These are phyloP conservation scores for Brachirus orientalis DNA, from an alignment of 2,113 vertebrate species.

Conservation along the genomic window DNA sequence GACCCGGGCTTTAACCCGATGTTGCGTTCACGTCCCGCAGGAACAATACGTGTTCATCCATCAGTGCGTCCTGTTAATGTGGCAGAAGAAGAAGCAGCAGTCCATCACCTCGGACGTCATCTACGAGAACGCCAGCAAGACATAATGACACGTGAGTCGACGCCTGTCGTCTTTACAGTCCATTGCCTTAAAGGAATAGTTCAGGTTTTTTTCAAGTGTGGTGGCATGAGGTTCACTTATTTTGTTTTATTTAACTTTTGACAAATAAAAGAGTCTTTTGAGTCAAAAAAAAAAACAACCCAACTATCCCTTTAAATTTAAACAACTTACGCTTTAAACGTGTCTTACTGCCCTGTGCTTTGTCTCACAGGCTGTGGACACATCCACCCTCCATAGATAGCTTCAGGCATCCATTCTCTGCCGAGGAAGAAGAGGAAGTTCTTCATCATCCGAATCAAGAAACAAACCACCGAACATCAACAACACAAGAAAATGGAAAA, in stretches of 20 bases:
- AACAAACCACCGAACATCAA: conserved; percentile 46
- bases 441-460: conserved; percentile 71
- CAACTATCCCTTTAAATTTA: too few species aligned
- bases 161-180: not conserved
- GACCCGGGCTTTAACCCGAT: too few species aligned
- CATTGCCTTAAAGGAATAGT: too few species aligned
- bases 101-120: conserved; percentile 92
- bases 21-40: conserved; percentile 64
- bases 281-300: too few species aligned
- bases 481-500: conserved; percentile 15
- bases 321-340: too few species aligned
- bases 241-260: too few species aligned
- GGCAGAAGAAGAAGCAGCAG: conserved; percentile 95
- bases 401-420: conserved; percentile 81
- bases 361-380: conserved; percentile 56
- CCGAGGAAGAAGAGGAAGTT: conserved; percentile 61
- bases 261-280: too few species aligned
- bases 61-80: conserved; percentile 95
- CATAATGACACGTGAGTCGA: conserved; percentile 77
- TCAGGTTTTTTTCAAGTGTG: too few species aligned
- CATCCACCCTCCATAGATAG: conserved; percentile 75
- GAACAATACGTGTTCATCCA: conserved; percentile 99
- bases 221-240: too few species aligned
- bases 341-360: not conserved
- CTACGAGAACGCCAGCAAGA: conserved; percentile 96